phyloP scores from a whole-genome alignment of 1,140 invertebrate species.

The Psix sp. region DNA sequence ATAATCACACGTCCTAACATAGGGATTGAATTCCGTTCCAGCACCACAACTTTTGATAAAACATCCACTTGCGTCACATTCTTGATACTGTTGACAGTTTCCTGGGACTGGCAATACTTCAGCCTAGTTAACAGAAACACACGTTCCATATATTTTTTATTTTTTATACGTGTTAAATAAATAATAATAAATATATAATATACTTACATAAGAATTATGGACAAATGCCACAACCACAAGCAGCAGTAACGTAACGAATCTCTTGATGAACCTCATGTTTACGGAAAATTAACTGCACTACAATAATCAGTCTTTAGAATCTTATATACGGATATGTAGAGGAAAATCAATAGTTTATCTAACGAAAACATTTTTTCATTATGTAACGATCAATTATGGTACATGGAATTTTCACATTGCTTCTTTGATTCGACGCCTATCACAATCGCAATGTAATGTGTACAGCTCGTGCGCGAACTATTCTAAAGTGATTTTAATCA shows the following conservation, averaged over 20 bases:
- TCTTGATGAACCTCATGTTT: slow-evolving; percentile 17
- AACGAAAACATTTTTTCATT: slow-evolving; percentile 30
- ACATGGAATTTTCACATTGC: slow-evolving; percentile 1
- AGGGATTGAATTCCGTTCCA: slow-evolving; percentile 48
- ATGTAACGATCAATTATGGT: slow-evolving; percentile 16
- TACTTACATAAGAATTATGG: slow-evolving; percentile 13
- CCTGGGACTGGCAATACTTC: slow-evolving; percentile 3
- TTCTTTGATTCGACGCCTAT: slow-evolving; percentile 9
- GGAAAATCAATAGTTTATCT: slow-evolving; percentile 37
- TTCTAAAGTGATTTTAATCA: background rate
- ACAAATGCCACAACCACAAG: slow-evolving; percentile 2
- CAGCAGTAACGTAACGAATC: background rate
- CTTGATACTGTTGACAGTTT: slow-evolving; percentile 35
- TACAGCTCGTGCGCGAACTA: slow-evolving; percentile 4
- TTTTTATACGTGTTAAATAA: background rate
- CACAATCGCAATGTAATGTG: slow-evolving; percentile 9
- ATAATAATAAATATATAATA: background rate
- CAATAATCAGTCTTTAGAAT: slow-evolving; percentile 13
- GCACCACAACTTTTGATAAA: slow-evolving; percentile 39
- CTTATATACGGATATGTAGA: slow-evolving; percentile 34
- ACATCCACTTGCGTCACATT: slow-evolving; percentile 41
- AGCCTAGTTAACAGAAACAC: slow-evolving; percentile 6
- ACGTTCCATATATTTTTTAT: background rate
- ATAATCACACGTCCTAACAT: slow-evolving; percentile 38
- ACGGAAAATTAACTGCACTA: slow-evolving; percentile 14